These are phyloP conservation scores for Trogon surrucura DNA, from an alignment of 2,113 vertebrate species.

Conservation along the genomic window DNA sequence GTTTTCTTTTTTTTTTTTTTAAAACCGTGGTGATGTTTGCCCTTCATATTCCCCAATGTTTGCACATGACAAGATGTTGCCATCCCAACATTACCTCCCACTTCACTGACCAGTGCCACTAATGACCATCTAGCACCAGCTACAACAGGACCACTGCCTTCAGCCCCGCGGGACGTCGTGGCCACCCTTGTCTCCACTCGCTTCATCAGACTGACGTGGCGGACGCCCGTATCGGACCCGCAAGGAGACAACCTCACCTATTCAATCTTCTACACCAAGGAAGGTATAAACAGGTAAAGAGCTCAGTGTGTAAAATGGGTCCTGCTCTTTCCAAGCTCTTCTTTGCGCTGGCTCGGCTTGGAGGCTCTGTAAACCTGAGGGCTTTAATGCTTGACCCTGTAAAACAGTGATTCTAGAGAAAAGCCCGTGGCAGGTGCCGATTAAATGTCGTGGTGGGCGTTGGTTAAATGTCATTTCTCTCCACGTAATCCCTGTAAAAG, in stretches of 20 bases:
- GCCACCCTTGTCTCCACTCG: slow-evolving; percentile 97
- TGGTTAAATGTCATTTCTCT: neutral
- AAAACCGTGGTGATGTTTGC: slow-evolving; percentile 84
- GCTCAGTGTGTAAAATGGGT: accelerated
- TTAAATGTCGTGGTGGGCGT: neutral
- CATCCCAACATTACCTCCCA: slow-evolving; percentile 93
- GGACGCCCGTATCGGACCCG: slow-evolving; percentile 88
- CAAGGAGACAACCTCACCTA: slow-evolving; percentile 95
- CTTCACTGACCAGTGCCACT: slow-evolving; percentile 99
- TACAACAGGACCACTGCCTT: slow-evolving; percentile 89
- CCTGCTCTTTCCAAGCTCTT: neutral
- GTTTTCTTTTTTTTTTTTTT: slow-evolving; percentile 80
- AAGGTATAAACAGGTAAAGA: slow-evolving; percentile 88
- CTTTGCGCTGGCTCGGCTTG: accelerated
- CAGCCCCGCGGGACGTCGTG: slow-evolving; percentile 93
- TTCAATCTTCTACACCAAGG: slow-evolving; percentile 95
- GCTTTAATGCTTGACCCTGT: neutral
- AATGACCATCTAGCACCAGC: slow-evolving; percentile 99
- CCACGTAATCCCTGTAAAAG: neutral
- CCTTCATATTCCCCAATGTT: slow-evolving; percentile 84
- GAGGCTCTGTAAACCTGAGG: accelerated
- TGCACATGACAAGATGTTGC: slow-evolving; percentile 93
- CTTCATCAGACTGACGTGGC: slow-evolving; percentile 98
- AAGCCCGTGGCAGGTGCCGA: accelerated
- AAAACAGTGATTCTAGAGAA: neutral